phyloP scores from a whole-genome alignment of 2,797 vertebrate species.

The Gallirallus australis region DNA sequence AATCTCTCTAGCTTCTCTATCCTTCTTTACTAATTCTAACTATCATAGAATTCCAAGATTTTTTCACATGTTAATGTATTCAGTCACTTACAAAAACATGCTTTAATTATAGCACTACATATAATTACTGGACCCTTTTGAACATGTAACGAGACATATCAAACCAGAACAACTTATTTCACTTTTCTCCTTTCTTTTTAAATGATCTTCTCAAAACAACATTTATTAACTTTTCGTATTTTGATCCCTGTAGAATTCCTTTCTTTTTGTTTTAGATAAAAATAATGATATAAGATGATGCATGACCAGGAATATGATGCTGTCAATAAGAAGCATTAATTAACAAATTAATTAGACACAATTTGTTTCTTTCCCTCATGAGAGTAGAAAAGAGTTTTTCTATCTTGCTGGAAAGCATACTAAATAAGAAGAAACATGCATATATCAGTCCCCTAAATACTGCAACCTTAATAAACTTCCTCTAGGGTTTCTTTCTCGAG shows the following conservation, averaged over 20 bases:
- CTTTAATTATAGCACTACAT: neutral
- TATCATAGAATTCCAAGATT: neutral
- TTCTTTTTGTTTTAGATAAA: constrained; percentile 6
- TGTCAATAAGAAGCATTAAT: constrained; percentile 50
- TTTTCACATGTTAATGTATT: neutral
- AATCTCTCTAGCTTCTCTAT: neutral
- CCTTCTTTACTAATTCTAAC: neutral
- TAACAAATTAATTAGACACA: constrained; percentile 54
- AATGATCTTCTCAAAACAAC: neutral
- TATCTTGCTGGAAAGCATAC: neutral
- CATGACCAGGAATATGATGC: constrained; percentile 18
- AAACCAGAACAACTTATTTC: neutral
- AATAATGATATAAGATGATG: constrained; percentile 5
- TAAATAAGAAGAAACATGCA: constrained; percentile 19
- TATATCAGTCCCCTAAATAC: neutral
- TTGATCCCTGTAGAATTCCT: neutral
- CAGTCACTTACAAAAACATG: neutral
- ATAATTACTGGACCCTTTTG: neutral
- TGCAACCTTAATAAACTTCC: constrained; percentile 38
- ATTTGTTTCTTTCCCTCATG: constrained; percentile 6
- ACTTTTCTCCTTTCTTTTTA: neutral
- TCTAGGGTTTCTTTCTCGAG: constrained; percentile 33
- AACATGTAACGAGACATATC: neutral
- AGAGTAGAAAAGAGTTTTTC: neutral
- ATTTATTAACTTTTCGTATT: neutral